phyloP scores from a whole-genome alignment of 2,797 vertebrate species.

The Enteromius unitaeniatus region DNA sequence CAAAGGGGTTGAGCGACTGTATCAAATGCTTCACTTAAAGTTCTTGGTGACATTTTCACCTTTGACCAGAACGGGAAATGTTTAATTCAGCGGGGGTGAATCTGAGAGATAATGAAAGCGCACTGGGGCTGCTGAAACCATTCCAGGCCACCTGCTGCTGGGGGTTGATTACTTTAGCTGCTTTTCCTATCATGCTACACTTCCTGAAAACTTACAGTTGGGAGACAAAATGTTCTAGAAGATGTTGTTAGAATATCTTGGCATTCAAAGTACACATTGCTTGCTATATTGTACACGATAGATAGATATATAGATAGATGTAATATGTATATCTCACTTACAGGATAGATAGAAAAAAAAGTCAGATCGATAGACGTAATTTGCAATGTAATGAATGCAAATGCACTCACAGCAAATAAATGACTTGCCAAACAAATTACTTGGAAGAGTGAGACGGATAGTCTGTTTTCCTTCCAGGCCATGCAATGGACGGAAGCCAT shows the following conservation, averaged over 20 bases:
- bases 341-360: not conserved
- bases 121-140: not conserved
- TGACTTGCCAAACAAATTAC: not conserved
- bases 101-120: conserved; percentile 18
- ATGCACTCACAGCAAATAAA: not conserved
- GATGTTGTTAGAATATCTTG: not conserved
- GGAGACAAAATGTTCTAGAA: not conserved
- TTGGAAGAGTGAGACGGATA: conserved; percentile 9
- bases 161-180: conserved; percentile 29
- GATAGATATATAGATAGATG: not conserved
- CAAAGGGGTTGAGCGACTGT: not conserved
- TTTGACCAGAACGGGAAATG: conserved; percentile 55
- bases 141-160: not conserved
- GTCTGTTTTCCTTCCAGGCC: conserved; percentile 9
- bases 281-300: not conserved
- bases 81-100: conserved; percentile 50
- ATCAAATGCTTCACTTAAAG: not conserved
- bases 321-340: not conserved
- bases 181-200: conserved; percentile 8
- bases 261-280: not conserved
- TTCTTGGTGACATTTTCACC: conserved; percentile 39
- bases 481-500: conserved; percentile 48
- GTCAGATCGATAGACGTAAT: not conserved
- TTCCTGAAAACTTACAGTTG: not conserved
- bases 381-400: not conserved